These are phyloP conservation scores for Chelonoidis abingdonii DNA, from an alignment of 2,113 vertebrate genomes.

Conservation along the genomic window DNA sequence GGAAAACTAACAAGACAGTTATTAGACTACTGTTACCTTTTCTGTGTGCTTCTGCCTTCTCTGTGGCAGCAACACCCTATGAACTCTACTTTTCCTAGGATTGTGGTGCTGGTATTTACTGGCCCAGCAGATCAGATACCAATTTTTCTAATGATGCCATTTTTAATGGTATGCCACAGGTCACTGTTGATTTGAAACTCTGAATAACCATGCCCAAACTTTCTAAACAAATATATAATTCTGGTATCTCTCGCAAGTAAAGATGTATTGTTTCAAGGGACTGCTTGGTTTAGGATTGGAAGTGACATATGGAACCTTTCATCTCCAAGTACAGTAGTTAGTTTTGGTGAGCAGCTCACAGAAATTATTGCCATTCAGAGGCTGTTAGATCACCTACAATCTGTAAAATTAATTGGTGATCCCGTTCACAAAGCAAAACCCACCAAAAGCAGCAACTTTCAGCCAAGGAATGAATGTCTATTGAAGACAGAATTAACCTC, in stretches of 20 bases:
- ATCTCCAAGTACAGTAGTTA: no score
- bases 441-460: not conserved
- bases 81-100: not conserved
- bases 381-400: not conserved
- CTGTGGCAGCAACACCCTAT: not conserved
- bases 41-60: not conserved
- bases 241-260: not conserved
- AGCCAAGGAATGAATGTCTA: accelerated
- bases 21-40: not conserved
- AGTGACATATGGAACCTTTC: not conserved
- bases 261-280: not conserved
- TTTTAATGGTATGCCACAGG: not conserved
- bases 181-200: not conserved
- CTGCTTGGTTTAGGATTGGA: not conserved
- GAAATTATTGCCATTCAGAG: not conserved
- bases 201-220: not conserved
- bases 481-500: not conserved
- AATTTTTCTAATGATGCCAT: not conserved
- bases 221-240: not conserved
- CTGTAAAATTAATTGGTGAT: not conserved
- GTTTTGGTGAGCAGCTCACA: not conserved
- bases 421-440: not conserved
- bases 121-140: not conserved
- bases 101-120: not conserved
- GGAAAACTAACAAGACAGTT: not conserved